Percentiles rank a stretch among this genome's conserved stretches.
Conservation (phyloP, 2,113 vertebrate species). For the Megaptera novaeangliae region DNA sequence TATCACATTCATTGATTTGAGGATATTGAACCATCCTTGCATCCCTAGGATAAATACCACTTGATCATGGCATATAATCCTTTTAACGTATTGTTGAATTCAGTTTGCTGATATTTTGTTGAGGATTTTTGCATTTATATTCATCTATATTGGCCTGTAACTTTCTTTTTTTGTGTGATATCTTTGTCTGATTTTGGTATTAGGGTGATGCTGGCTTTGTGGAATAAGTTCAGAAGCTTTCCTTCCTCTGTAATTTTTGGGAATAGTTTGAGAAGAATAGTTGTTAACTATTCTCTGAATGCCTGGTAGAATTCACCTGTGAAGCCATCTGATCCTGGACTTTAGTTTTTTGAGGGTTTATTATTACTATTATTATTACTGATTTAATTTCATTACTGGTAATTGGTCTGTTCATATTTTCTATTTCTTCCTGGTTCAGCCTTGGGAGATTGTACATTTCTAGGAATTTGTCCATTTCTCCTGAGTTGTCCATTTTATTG, state of each 20-base stretch:
- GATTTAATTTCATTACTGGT: not conserved
- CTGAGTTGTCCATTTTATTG: not conserved
- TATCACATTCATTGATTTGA: not conserved
- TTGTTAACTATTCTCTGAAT: not conserved
- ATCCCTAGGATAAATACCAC: not conserved
- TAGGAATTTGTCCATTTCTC: not conserved
- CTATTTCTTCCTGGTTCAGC: not conserved
- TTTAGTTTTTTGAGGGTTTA: not conserved
- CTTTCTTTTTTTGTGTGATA: not conserved
- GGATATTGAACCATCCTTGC: not conserved
- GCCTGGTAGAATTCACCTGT: not conserved
- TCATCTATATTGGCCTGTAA: not conserved
- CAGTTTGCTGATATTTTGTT: not conserved
- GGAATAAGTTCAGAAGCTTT: not conserved
- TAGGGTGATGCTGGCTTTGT: not conserved
- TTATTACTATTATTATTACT: not conserved
- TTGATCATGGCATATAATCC: not conserved
- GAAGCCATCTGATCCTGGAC: not conserved
- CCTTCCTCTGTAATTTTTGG: not conserved
- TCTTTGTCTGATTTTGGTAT: not conserved
- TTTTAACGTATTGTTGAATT: not conserved
- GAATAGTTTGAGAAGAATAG: not conserved
- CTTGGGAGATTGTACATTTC: not conserved
- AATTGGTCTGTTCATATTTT: not conserved
- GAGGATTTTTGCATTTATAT: not conserved